Percentiles rank a stretch among this genome's conserved stretches.
Evolutionary conservation across 1,140 invertebrate species (phyloP).

Genomic region (Cydia amplana): DNA sequence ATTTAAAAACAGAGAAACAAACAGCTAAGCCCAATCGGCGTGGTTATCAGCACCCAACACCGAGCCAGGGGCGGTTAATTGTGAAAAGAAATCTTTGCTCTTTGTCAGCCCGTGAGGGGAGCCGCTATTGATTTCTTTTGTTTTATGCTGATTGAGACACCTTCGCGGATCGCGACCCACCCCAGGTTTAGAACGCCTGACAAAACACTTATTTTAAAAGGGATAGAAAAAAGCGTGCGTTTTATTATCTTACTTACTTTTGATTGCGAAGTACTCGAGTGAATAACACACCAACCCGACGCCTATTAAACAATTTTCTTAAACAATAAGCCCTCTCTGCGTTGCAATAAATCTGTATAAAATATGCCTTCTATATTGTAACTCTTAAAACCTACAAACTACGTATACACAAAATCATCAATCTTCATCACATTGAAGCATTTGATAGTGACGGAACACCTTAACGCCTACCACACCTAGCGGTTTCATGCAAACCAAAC

Average conservation of each 20-base stretch:
- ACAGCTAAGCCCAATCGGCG: constrained; percentile 60
- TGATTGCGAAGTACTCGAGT: background rate
- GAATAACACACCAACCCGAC: background rate
- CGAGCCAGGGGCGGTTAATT: constrained; percentile 70
- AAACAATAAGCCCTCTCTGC: too few relatives aligned
- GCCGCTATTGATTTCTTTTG: constrained; percentile 78
- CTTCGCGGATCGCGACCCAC: constrained; percentile 63
- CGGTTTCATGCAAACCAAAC: constrained; percentile 36
- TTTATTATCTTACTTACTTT: constrained; percentile 17
- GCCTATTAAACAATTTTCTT: background rate
- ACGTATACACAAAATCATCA: constrained; percentile 45
- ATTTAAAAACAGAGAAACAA: constrained; percentile 42
- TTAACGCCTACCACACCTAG: constrained; percentile 36
- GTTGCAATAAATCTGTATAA: too few relatives aligned
- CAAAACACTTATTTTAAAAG: constrained; percentile 69
- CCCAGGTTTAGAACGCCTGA: constrained; percentile 65
- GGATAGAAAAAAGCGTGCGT: constrained; percentile 40
- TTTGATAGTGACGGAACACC: constrained; percentile 42
- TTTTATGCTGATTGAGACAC: constrained; percentile 80
- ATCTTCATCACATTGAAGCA: constrained; percentile 53
- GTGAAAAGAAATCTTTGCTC: constrained; percentile 80
- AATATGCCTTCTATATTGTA: too few relatives aligned
- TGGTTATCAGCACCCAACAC: constrained; percentile 68
- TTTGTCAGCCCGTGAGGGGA: constrained; percentile 72
- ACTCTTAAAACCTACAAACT: background rate